These are phyloP conservation scores for Halichoeres trimaculatus DNA, from an alignment of 2,113 vertebrate genomes.

Conservation along the genomic window DNA sequence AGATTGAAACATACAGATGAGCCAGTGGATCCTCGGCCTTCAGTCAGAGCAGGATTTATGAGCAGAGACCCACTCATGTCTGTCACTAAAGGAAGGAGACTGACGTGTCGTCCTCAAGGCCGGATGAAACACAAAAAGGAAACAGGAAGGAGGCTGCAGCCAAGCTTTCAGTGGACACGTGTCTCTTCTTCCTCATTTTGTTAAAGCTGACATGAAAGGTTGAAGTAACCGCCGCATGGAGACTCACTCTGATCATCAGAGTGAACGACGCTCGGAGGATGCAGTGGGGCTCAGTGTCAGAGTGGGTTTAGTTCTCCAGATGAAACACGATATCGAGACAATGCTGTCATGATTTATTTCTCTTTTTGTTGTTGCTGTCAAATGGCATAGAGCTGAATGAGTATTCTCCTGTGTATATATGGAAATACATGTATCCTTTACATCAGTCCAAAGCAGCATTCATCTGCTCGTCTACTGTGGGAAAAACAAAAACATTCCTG, in stretches of 20 bases:
- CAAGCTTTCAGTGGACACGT: background rate
- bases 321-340: conserved; percentile 29
- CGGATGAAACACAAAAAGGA: conserved; percentile 26
- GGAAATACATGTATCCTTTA: background rate
- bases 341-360: conserved; percentile 4
- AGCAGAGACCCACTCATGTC: conserved; percentile 15
- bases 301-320: conserved; percentile 8
- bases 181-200: conserved; percentile 10
- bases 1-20: conserved; percentile 1
- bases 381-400: conserved; percentile 7
- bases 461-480: too few species aligned
- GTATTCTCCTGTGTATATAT: background rate
- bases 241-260: background rate
- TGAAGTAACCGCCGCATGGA: conserved; percentile 5
- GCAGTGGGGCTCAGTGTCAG: conserved; percentile 4
- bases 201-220: conserved; percentile 32
- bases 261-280: background rate
- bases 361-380: background rate
- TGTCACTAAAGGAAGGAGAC: conserved; percentile 25
- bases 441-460: background rate
- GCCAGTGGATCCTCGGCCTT: conserved; percentile 12
- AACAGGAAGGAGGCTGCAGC: conserved; percentile 13
- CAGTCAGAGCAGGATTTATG: conserved; percentile 51
- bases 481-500: too few species aligned
- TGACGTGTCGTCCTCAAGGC: conserved; percentile 56